A percentile compares a stretch with the other conserved stretches of the same genome.
phyloP scores from a whole-genome alignment of 2,797 vertebrate genomes.

The Helicolenus hilgendorfi region DNA sequence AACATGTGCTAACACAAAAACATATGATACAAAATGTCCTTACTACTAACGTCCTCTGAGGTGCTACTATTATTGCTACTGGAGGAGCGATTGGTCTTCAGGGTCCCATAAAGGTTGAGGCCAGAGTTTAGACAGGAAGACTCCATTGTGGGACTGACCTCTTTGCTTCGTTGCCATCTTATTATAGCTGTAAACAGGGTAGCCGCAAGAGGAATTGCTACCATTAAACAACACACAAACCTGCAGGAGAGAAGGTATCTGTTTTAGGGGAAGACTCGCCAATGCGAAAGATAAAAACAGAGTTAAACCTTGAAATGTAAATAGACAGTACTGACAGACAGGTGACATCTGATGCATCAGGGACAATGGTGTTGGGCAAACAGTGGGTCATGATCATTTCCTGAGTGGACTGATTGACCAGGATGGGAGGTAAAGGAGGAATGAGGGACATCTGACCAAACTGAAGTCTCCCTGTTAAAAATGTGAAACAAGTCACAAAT shows the following conservation, averaged over 20 bases:
- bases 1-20: background rate
- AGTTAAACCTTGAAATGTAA: background rate
- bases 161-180: constrained; percentile 63
- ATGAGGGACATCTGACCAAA: constrained; percentile 77
- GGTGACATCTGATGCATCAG: constrained; percentile 74
- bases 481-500: background rate
- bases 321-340: constrained; percentile 82
- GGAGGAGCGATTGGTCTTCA: constrained; percentile 68
- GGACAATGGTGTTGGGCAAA: constrained; percentile 44
- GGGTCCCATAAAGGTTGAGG: constrained; percentile 79
- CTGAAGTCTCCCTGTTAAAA: constrained; percentile 77
- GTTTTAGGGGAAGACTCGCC: background rate
- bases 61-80: background rate
- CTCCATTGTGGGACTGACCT: constrained; percentile 51
- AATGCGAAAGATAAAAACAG: background rate
- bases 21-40: background rate
- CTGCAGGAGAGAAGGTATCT: constrained; percentile 62
- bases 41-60: constrained; percentile 52
- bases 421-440: constrained; percentile 79
- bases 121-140: constrained; percentile 57
- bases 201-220: constrained; percentile 82
- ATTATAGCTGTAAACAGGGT: constrained; percentile 76
- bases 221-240: constrained; percentile 84
- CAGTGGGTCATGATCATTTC: constrained; percentile 85
- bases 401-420: constrained; percentile 79